Evolutionary conservation across 2,888 invertebrate genomes (phyloP).

Genomic region (Exocentrus adspersus): DNA sequence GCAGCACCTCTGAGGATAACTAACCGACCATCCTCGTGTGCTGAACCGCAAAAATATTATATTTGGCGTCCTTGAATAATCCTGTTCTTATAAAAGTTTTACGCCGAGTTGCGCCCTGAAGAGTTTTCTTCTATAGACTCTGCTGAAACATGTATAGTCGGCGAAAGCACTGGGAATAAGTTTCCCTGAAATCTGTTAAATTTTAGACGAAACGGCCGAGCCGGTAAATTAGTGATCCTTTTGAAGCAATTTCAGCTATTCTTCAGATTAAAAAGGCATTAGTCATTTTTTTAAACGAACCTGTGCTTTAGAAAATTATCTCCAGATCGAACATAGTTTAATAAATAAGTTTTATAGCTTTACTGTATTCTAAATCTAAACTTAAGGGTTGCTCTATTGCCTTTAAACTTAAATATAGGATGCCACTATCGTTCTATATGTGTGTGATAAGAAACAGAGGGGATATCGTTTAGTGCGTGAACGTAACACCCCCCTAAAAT

Average conservation of each 20-base stretch:
- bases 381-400: not conserved
- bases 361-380: no score
- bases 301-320: no score
- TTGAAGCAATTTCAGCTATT: no score
- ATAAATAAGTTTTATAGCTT: no score
- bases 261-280: no score
- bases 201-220: no score
- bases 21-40: slow-evolving; percentile 5
- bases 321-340: no score
- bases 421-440: not conserved
- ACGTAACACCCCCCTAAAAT: not conserved
- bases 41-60: slow-evolving; percentile 5
- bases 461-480: not conserved
- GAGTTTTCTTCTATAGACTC: not conserved
- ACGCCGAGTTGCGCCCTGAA: not conserved
- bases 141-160: not conserved
- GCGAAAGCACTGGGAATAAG: not conserved
- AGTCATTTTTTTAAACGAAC: no score
- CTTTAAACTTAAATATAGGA: not conserved
- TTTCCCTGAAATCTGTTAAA: no score
- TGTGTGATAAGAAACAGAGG: not conserved
- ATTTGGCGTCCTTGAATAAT: slow-evolving; percentile 1
- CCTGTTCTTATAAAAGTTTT: not conserved
- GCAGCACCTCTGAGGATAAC: slow-evolving; percentile 8
- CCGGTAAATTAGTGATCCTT: no score